A percentile compares a stretch with the other conserved stretches of the same genome.
phyloP scores from a whole-genome alignment of 2,888 invertebrate species.

The Caenorhabditis drosophilae region DNA sequence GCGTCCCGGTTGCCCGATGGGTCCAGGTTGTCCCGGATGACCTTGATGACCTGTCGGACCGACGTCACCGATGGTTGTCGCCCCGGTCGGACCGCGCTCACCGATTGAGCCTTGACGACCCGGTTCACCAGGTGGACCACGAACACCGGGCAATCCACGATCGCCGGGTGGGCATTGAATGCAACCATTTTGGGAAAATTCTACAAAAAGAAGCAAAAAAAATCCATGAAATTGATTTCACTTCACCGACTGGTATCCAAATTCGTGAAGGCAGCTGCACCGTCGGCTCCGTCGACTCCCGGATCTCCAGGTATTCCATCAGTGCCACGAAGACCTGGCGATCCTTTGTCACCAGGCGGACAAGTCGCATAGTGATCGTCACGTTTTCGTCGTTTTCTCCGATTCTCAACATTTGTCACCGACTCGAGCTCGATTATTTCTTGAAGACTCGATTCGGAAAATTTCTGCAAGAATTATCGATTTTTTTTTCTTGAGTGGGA shows the following conservation, averaged over 20 bases:
- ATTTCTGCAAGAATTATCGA: not conserved
- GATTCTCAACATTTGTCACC: not conserved
- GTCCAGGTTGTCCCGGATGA: slow-evolving; percentile 5
- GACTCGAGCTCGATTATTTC: too few relatives aligned
- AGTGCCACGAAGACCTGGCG: slow-evolving; percentile 19
- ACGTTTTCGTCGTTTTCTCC: not conserved
- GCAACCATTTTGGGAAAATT: slow-evolving; percentile 19
- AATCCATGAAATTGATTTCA: not conserved
- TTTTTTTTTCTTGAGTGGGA: slow-evolving; percentile 2
- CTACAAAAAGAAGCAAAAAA: not conserved
- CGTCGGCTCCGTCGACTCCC: slow-evolving; percentile 15
- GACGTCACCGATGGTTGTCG: too few relatives aligned
- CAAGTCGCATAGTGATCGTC: slow-evolving; percentile 1
- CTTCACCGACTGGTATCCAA: slow-evolving; percentile 17
- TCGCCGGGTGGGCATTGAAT: slow-evolving; percentile 14
- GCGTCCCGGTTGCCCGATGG: too few relatives aligned
- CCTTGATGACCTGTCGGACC: slow-evolving; percentile 12
- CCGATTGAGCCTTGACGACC: slow-evolving; percentile 13
- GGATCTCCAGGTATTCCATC: slow-evolving; percentile 12
- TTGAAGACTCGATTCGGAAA: not conserved
- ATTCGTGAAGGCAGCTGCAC: slow-evolving; percentile 9
- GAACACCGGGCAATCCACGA: slow-evolving; percentile 21
- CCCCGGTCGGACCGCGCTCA: slow-evolving; percentile 6
- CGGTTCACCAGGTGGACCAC: slow-evolving; percentile 20
- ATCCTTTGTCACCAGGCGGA: slow-evolving; percentile 20